Evolutionary conservation across 2,797 vertebrate genomes (phyloP).

Genomic region (Etheostoma perlongum): DNA sequence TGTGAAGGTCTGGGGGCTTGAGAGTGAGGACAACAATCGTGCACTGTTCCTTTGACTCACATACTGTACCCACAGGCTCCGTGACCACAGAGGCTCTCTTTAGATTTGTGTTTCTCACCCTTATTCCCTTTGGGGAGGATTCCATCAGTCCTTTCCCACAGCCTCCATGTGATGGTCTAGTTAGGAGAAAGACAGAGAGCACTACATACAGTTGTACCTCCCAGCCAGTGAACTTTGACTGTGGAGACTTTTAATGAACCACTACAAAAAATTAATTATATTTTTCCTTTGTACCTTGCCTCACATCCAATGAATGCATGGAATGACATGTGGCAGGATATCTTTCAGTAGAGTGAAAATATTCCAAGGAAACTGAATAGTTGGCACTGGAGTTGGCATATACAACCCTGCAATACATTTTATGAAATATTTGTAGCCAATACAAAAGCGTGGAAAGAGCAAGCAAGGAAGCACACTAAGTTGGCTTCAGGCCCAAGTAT

Average conservation of each 20-base stretch:
- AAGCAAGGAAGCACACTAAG: constrained; percentile 39
- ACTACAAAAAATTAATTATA: neutral
- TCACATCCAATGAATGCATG: constrained; percentile 16
- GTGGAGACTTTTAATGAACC: constrained; percentile 45
- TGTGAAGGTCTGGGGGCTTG: constrained; percentile 58
- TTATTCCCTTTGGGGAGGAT: constrained; percentile 71
- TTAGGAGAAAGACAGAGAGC: constrained; percentile 44
- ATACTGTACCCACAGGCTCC: constrained; percentile 60
- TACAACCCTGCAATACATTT: constrained; percentile 12
- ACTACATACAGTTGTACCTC: constrained; percentile 46
- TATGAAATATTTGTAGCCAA: constrained; percentile 42
- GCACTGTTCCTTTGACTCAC: constrained; percentile 40
- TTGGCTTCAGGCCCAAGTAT: neutral
- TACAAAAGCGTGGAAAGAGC: constrained; percentile 27
- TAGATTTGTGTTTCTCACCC: constrained; percentile 69
- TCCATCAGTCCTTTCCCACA: constrained; percentile 78
- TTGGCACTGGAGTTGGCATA: constrained; percentile 17
- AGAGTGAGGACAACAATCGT: constrained; percentile 59
- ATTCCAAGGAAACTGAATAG: constrained; percentile 35
- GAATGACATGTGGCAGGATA: constrained; percentile 21
- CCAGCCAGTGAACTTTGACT: constrained; percentile 55
- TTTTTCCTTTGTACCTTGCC: constrained; percentile 9
- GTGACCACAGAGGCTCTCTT: constrained; percentile 62
- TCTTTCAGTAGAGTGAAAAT: constrained; percentile 38
- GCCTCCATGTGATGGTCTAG: constrained; percentile 63